Evolutionary conservation across 2,797 vertebrate genomes (phyloP).

Genomic region (Scyliorhinus canicula): DNA sequence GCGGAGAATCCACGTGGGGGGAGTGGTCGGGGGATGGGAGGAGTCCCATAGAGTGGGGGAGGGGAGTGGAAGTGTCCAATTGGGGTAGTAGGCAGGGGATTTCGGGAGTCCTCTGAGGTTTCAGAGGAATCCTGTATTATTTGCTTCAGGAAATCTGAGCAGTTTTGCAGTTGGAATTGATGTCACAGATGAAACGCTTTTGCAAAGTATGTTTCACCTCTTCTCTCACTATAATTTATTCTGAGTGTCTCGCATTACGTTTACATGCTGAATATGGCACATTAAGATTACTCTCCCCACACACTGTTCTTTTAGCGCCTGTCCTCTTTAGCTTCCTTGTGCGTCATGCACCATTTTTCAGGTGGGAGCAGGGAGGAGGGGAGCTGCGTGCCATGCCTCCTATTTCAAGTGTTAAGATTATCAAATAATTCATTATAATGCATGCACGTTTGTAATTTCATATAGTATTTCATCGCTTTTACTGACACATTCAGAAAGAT

Average conservation of each 20-base stretch:
- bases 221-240: background rate
- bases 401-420: background rate
- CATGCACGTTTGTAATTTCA: background rate
- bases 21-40: too few relatives aligned
- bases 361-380: background rate
- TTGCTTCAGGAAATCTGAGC: background rate
- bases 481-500: background rate
- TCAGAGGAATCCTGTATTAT: background rate
- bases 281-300: background rate
- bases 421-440: background rate
- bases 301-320: background rate
- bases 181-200: background rate
- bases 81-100: too few relatives aligned
- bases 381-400: background rate
- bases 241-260: background rate
- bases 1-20: too few relatives aligned
- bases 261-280: background rate
- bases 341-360: background rate
- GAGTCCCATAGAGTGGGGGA: too few relatives aligned
- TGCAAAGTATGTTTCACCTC: background rate
- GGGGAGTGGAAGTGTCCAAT: too few relatives aligned
- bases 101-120: too few relatives aligned
- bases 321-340: background rate
- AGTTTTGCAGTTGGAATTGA: background rate
- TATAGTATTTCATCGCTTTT: background rate